Conservation (phyloP, 2,888 invertebrate genomes). For the Anoplius nigerrimus region DNA sequence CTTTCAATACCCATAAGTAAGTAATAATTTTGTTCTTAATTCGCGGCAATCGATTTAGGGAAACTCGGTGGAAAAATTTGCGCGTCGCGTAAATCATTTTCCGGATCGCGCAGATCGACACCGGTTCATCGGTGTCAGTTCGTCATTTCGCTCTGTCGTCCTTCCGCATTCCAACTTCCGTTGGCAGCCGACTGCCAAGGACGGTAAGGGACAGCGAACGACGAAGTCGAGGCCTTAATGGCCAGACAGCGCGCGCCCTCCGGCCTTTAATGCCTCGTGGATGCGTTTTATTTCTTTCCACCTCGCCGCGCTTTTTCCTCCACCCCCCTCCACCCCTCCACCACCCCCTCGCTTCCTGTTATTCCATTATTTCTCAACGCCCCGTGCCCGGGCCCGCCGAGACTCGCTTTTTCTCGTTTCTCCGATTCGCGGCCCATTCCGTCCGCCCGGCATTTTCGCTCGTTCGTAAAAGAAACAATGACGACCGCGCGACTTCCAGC, state of each 20-base stretch:
- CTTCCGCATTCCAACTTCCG: too few relatives aligned
- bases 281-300: constrained; percentile 45
- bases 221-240: constrained; percentile 44
- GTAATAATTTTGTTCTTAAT: too few relatives aligned
- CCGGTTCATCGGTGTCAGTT: too few relatives aligned
- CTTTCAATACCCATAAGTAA: background rate
- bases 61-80: too few relatives aligned
- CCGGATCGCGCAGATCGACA: too few relatives aligned
- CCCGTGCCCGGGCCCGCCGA: constrained; percentile 3
- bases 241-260: constrained; percentile 44
- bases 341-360: constrained; percentile 20
- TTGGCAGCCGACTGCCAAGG: background rate
- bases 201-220: constrained; percentile 8
- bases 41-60: too few relatives aligned
- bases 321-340: too few relatives aligned
- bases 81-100: too few relatives aligned
- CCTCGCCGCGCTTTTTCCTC: constrained; percentile 16
- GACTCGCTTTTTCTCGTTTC: constrained; percentile 14
- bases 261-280: constrained; percentile 56
- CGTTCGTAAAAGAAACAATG: constrained; percentile 49
- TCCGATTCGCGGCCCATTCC: constrained; percentile 13
- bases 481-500: constrained; percentile 26
- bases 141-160: too few relatives aligned
- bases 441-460: constrained; percentile 5
- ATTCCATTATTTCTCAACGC: constrained; percentile 36